Percentiles rank a stretch among this genome's conserved stretches.
These are phyloP conservation scores for Campaea margaritaria DNA, from an alignment of 2,888 invertebrate species.

Conservation along the genomic window DNA sequence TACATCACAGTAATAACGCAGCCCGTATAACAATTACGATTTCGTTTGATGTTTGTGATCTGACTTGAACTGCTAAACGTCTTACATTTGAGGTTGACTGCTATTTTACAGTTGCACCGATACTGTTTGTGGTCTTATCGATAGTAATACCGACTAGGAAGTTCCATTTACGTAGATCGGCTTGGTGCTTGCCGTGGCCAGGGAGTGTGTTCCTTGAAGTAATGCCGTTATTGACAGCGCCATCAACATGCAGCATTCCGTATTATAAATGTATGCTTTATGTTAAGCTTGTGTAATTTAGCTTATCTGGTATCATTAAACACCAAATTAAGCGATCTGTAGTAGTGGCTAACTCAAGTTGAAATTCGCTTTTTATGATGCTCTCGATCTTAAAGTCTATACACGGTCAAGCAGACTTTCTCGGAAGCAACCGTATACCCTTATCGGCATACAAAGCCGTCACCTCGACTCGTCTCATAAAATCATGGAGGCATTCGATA, in stretches of 20 bases:
- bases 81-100: constrained; percentile 50
- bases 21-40: constrained; percentile 42
- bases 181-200: no score
- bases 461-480: constrained; percentile 53
- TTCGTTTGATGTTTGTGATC: constrained; percentile 51
- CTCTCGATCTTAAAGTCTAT: constrained; percentile 2
- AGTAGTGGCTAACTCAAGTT: not conserved
- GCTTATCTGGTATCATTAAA: no score
- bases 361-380: constrained; percentile 2
- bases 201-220: no score
- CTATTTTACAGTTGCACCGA: constrained; percentile 44
- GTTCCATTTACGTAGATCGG: not conserved
- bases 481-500: constrained; percentile 52
- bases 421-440: constrained; percentile 41
- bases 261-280: no score
- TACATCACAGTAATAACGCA: constrained; percentile 25
- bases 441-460: constrained; percentile 40
- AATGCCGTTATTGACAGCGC: no score
- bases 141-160: not conserved
- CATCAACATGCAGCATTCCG: no score
- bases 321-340: not conserved
- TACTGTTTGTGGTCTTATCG: constrained; percentile 23
- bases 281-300: no score
- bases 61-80: constrained; percentile 45
- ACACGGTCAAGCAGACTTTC: constrained; percentile 29